Percentiles rank a stretch among this genome's conserved stretches.
These are phyloP conservation scores for Nipponia nippon DNA, from an alignment of 2,113 vertebrate genomes.

Conservation along the genomic window DNA sequence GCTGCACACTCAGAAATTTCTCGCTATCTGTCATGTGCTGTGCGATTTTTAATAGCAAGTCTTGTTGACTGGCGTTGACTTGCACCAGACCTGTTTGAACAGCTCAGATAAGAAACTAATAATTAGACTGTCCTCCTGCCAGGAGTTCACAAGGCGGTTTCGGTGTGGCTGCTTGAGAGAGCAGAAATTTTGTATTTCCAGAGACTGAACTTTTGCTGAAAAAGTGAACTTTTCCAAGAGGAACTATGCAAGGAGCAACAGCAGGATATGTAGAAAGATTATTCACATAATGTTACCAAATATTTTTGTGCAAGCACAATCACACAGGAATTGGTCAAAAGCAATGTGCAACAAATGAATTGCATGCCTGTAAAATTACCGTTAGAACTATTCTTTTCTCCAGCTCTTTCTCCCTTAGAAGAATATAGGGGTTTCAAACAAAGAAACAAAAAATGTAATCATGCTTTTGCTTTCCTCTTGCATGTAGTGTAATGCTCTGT, in stretches of 20 bases:
- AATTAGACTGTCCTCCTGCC: neutral
- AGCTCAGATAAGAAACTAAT: neutral
- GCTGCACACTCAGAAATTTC: neutral
- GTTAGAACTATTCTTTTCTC: neutral
- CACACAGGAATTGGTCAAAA: neutral
- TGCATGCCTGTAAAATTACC: neutral
- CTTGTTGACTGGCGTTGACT: neutral
- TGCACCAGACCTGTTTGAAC: neutral
- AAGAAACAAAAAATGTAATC: neutral
- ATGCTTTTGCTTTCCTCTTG: neutral
- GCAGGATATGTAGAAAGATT: neutral
- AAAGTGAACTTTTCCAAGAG: neutral
- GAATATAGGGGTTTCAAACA: neutral
- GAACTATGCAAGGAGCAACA: neutral
- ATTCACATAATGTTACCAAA: neutral
- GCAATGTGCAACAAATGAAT: neutral
- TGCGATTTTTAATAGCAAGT: neutral
- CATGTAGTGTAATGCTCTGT: neutral
- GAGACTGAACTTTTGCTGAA: neutral
- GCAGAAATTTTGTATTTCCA: neutral
- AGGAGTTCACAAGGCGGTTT: neutral
- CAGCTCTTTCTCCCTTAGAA: neutral
- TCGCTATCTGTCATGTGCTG: neutral
- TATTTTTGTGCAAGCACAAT: neutral
- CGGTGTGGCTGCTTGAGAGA: neutral